Evolutionary conservation across 2,888 invertebrate genomes (phyloP).

Genomic region (Scotopteryx bipunctaria): DNA sequence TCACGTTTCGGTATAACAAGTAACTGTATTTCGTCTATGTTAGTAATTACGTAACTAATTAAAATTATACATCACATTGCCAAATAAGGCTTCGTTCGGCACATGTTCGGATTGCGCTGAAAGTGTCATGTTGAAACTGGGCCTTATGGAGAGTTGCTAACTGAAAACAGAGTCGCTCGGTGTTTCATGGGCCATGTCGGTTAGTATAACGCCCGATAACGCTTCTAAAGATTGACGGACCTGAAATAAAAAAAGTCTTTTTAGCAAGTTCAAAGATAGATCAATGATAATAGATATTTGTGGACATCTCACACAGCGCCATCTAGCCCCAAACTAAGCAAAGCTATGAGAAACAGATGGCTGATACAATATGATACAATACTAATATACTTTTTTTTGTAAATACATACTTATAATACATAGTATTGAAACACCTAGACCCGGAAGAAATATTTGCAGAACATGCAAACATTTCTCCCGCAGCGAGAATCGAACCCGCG

Average conservation of each 20-base stretch:
- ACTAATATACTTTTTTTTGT: no score
- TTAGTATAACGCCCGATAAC: constrained; percentile 86
- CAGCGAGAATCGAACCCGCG: no score
- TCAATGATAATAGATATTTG: no score
- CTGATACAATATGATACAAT: no score
- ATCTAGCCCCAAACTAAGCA: no score
- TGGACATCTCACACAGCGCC: no score
- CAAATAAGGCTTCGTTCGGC: constrained; percentile 10
- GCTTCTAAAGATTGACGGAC: constrained; percentile 92
- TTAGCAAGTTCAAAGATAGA: no score
- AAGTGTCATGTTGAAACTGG: background rate
- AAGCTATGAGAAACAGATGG: no score
- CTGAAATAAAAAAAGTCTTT: constrained; percentile 69
- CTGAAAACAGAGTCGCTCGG: constrained; percentile 72
- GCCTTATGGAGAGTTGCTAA: constrained; percentile 52
- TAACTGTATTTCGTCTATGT: background rate
- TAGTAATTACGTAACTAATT: constrained; percentile 9
- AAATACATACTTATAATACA: no score
- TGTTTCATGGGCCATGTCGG: constrained; percentile 67
- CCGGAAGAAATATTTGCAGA: no score
- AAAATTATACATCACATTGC: constrained; percentile 21
- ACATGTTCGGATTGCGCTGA: constrained; percentile 2
- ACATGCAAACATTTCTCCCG: no score
- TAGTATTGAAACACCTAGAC: no score
- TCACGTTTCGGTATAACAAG: constrained; percentile 1